Evolutionary conservation across 2,888 invertebrate genomes (phyloP), one percentile per base, ranked within the genome.

Genomic region (Trilocha varians): DNA sequence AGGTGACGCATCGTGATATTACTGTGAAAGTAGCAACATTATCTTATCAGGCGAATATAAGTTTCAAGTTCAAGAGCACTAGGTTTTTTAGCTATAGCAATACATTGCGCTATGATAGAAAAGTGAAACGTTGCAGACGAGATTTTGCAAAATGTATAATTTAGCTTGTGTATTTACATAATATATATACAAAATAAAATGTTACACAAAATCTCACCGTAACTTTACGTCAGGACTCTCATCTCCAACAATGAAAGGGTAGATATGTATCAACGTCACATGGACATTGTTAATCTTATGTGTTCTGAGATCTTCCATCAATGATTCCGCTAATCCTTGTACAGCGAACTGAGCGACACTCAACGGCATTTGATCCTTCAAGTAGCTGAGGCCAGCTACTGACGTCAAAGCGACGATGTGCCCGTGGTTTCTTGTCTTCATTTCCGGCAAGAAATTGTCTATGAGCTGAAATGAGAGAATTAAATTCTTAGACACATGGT

Each of bases 261-360:
- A 91, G 36, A 90, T 78, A 49, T 90, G 90, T 15, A 84, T 84
- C 3, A 91, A 70, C 1, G 90, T 89, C 11, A 90, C 85, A 57
- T 87, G 77, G 1, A 91, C 87, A 42, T 87, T 87, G 52, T 86
- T 75, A 39, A 78, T 75, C 49, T 88, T 88, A 18, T 85, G 82
- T 34, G 88, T 80, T 33, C 89, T 79, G 1, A 91, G 67, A 51
- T 91, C 89, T 52, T 88, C 88, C 59, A 87, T 86, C 3, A 91
- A 65, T 1, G 90, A 88, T 56, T 90, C 90, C 0, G 89, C 88
- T 32, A 91, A 70, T 3, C 91, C 91, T 59, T 89, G 88, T 1
- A 90, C 87, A 13, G 90, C 91, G 65, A 90, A 90, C 67, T 91
- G 91, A 1, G 90, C 88, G 0, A 90, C 88, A 43, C 89, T 88